phyloP scores from a whole-genome alignment of 2,113 vertebrate genomes.

The zebrafish (Danio rerio) region DNA sequence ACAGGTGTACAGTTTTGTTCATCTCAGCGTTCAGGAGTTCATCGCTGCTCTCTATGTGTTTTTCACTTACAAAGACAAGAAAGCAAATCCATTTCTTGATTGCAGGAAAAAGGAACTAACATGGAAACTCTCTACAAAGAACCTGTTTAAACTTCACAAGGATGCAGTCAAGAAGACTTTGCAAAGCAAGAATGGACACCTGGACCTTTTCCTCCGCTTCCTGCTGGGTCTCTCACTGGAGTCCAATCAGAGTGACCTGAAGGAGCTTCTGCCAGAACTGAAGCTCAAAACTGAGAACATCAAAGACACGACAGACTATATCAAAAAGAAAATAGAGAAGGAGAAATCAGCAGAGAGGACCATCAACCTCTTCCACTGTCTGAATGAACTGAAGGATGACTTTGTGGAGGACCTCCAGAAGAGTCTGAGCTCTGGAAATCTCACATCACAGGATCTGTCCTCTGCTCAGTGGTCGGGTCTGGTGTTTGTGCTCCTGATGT shows the following conservation, averaged over 20 bases:
- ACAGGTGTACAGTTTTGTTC: constrained; percentile 52
- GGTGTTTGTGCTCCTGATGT: constrained; percentile 36
- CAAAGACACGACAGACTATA: neutral
- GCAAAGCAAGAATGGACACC: constrained; percentile 26
- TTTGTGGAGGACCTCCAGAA: constrained; percentile 22
- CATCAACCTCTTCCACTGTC: constrained; percentile 40
- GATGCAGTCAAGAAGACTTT: constrained; percentile 27
- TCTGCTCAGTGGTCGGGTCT: constrained; percentile 38
- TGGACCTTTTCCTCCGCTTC: constrained; percentile 45
- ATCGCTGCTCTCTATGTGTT: constrained; percentile 57
- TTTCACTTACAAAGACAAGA: neutral
- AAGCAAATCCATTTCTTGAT: neutral
- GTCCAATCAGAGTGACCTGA: constrained; percentile 30
- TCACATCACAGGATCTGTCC: neutral
- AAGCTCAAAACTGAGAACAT: neutral
- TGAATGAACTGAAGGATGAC: constrained; percentile 41
- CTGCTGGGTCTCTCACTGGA: constrained; percentile 34
- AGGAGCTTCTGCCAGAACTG: constrained; percentile 1
- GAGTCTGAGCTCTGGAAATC: constrained; percentile 17
- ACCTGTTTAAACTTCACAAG: neutral
- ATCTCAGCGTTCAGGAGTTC: constrained; percentile 57
- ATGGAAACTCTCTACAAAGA: neutral
- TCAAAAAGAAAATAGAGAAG: constrained; percentile 9
- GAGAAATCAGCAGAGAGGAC: constrained; percentile 22
- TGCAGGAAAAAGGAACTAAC: neutral